phyloP scores from a whole-genome alignment of 2,888 invertebrate genomes.

The Ophioninae sp. region DNA sequence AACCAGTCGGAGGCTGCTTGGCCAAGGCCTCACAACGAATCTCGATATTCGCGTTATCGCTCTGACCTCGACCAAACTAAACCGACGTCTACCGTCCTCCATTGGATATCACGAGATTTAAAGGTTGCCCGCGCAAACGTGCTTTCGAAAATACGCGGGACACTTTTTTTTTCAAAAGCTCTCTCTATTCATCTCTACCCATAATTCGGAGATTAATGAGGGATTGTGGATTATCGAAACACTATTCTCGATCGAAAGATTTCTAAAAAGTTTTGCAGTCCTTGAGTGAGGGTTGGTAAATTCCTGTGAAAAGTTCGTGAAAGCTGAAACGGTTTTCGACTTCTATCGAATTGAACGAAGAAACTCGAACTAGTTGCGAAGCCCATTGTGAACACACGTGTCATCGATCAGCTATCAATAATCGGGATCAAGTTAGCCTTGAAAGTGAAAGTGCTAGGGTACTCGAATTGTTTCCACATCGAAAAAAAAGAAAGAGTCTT shows the following conservation, averaged over 20 bases:
- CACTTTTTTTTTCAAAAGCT: background rate
- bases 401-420: background rate
- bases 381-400: background rate
- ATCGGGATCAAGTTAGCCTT: background rate
- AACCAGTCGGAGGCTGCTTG: constrained; percentile 76
- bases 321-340: background rate
- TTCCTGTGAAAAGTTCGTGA: background rate
- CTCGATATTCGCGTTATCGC: background rate
- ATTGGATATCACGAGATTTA: constrained; percentile 21
- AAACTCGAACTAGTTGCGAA: background rate
- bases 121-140: constrained; percentile 31
- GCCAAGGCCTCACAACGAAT: constrained; percentile 71
- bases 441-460: background rate
- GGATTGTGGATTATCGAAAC: background rate
- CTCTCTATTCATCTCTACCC: background rate
- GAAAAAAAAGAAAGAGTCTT: background rate
- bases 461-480: constrained; percentile 7
- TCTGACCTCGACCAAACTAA: constrained; percentile 3
- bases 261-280: background rate
- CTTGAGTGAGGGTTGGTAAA: background rate
- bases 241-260: background rate
- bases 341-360: background rate
- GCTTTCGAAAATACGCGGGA: constrained; percentile 18
- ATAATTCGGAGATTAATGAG: background rate
- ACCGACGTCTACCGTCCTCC: constrained; percentile 1